These are phyloP conservation scores for Probosciger aterrimus DNA, from an alignment of 2,113 vertebrate genomes.

Conservation along the genomic window DNA sequence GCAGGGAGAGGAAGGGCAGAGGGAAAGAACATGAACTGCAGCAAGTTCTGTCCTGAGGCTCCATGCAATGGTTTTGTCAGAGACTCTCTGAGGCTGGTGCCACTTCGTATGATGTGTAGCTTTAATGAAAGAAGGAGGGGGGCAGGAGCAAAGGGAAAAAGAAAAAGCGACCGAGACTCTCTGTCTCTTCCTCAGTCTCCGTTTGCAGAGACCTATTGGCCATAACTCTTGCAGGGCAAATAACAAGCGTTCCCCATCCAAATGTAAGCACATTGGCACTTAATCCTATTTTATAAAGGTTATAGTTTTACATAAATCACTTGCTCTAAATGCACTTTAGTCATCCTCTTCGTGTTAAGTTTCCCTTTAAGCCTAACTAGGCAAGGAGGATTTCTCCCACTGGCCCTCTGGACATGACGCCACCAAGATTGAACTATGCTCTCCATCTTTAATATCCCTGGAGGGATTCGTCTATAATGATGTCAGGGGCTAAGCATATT, in stretches of 20 bases:
- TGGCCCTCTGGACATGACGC: conserved; percentile 63
- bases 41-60: conserved; percentile 55
- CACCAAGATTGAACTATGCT: conserved; percentile 55
- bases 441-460: conserved; percentile 49
- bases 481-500: conserved; percentile 57
- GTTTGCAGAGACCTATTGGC: conserved; percentile 47
- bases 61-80: conserved; percentile 31
- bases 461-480: conserved; percentile 46
- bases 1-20: conserved; percentile 18
- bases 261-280: conserved; percentile 67
- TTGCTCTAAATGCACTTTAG: conserved; percentile 60
- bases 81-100: conserved; percentile 17
- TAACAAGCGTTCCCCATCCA: conserved; percentile 57
- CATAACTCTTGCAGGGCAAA: conserved; percentile 67
- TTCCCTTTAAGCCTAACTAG: conserved; percentile 62
- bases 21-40: conserved; percentile 26
- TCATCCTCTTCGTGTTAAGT: conserved; percentile 57
- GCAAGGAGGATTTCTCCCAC: conserved; percentile 60
- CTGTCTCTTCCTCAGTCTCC: conserved; percentile 41
- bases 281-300: conserved; percentile 69
- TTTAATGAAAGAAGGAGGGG: conserved; percentile 65
- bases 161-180: conserved; percentile 43
- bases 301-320: conserved; percentile 68
- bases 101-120: conserved; percentile 57
- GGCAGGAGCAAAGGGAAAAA: not conserved